Conservation (phyloP, 2,797 vertebrate species). For the Enteromius argenteus region DNA sequence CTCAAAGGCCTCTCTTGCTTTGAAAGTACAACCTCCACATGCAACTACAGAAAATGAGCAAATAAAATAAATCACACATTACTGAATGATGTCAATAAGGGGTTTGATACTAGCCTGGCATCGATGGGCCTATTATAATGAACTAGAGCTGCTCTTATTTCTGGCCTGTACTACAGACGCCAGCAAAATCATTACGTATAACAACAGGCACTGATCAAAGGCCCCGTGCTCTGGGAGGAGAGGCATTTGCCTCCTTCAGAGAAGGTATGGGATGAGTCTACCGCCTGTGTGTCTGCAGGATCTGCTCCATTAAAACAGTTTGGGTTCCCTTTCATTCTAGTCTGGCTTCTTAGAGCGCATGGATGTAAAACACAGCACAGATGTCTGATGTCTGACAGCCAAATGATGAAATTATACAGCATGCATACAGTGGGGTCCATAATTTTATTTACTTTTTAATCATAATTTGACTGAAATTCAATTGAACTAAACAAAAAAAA, state of each 20-base stretch:
- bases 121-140: constrained; percentile 44
- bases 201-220: constrained; percentile 58
- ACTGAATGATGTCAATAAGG: constrained; percentile 38
- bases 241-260: constrained; percentile 52
- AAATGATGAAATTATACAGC: not conserved
- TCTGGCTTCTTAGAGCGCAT: constrained; percentile 7
- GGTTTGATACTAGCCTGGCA: constrained; percentile 33
- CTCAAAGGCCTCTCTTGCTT: constrained; percentile 48
- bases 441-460: not conserved
- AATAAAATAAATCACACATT: constrained; percentile 53
- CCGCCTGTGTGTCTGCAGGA: constrained; percentile 35
- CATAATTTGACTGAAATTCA: not conserved
- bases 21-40: constrained; percentile 24
- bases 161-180: constrained; percentile 37
- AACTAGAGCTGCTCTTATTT: constrained; percentile 38
- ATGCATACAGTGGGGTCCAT: not conserved
- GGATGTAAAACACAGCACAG: constrained; percentile 11
- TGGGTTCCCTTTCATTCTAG: constrained; percentile 29
- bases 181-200: constrained; percentile 55
- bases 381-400: not conserved
- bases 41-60: constrained; percentile 41
- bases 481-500: not conserved
- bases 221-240: constrained; percentile 38
- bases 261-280: constrained; percentile 25
- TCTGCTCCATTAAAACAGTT: constrained; percentile 34